Base-by-base conservation (phyloP, 2,888 invertebrate genomes). In the Zhuqinia jingwanae region DNA sequence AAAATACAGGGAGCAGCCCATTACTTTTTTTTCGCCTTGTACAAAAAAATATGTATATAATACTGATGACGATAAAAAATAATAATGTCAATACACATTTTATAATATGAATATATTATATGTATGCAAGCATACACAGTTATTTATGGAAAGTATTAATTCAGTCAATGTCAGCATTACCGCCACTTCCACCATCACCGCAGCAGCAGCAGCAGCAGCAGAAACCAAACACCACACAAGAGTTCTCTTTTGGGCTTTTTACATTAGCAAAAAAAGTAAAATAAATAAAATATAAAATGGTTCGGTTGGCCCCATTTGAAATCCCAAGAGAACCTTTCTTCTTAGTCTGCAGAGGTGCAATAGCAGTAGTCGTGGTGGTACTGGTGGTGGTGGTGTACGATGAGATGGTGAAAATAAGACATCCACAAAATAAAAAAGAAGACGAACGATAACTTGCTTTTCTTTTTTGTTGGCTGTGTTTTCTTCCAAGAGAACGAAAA, bases 131-230 rank as follows among this genome's bases (percentile, higher is more conserved):
- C 56, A 2, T 53, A 56, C 17, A 56, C 22, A 22, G 10, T 22
- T 56, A 58, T 58, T 25, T 58, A 22, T 70, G 47, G 25, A 60
- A 75, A 63, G 47, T 85, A 80, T 76, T 85, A 85, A 85, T 85
- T 85, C 85, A 85, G 85, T 85, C 80, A 85, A 80, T 85, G 85
- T 80, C 85, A 85, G 75, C 17, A 42, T 27, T 42, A 42, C 65
- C 13, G 45, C 65, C 11, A 68, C 45, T 42, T 53, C 15, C 77
- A 68, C 42, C 56, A 70, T 17, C 68, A 27, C 20, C 11, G 58
- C 20, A 25, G 60, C 53, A 47, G 45, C 27, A 60, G n/a, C n/a
- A n/a, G n/a, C n/a, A n/a, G n/a, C n/a, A n/a, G n/a, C n/a, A n/a
- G n/a, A n/a, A n/a, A n/a, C n/a, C n/a, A n/a, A n/a, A n/a, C n/a